Base-by-base conservation (phyloP, 2,888 invertebrate species). In the Drosophila kuntzei region DNA sequence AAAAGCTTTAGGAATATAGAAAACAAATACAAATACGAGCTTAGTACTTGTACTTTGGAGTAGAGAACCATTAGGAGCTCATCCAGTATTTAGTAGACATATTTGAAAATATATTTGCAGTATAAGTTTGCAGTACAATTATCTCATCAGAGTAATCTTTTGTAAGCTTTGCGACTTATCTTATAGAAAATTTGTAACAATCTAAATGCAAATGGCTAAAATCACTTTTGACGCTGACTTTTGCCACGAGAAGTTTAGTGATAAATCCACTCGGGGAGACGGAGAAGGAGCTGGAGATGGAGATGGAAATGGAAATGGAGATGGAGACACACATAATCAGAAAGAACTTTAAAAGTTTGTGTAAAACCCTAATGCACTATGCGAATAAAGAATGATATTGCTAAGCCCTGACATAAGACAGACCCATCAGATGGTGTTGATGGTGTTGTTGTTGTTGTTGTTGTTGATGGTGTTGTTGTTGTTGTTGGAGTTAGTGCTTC, bases 241-340 rank as follows among this genome's bases (percentile, higher is more conserved):
- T 60, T 47, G 70, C 71, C 79, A 58, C 62, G 63, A 63, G 62
- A 78, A 71, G 68, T 82, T 81, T 73, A 70, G 70, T 72, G 84
- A 84, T 87, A 87, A 84, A 80, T 78, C 84, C 70, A 74, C 80
- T 72, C 60, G 60, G 43, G 51, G 71, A 61, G 82, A 66, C 75
- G 34, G 34, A 34, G 12, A 43, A 1, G 14, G 25, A 44, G n/a
- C 27, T 9, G 9, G 8, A 44, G n/a, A 9, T 1, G 27, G 11
- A 46, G 7, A 7, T n/a, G 8, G 22, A 44, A 4, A 11, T n/a
- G 14, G 3, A 46, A 5, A 27, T 14, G 25, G 7, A n/a, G 7
- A 7, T 4, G 20, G 3, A n/a, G 11, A 47, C 32, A 69, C 80
- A 83, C 80, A 87, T 80, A 71, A 87, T 87, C 81, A 54, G 43